These are phyloP conservation scores for Panurus biarmicus DNA, from an alignment of 2,113 vertebrate genomes.

Conservation along the genomic window DNA sequence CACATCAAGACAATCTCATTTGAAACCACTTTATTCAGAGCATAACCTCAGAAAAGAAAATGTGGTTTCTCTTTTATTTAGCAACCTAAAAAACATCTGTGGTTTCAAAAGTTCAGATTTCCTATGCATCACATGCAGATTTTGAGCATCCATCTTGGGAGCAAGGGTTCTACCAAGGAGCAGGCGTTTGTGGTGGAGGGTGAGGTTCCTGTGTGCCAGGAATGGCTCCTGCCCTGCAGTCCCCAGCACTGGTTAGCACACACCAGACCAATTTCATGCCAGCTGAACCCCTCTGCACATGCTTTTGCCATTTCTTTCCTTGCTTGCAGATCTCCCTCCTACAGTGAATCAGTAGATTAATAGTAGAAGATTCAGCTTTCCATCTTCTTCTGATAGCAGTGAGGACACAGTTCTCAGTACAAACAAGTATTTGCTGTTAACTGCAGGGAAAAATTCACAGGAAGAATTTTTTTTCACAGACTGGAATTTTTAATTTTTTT, in stretches of 20 bases:
- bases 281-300: background rate
- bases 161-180: background rate
- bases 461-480: background rate
- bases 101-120: background rate
- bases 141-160: background rate
- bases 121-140: too few species aligned
- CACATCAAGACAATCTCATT: background rate
- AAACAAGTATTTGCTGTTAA: background rate
- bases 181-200: accelerated
- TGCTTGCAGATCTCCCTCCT: background rate
- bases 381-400: background rate
- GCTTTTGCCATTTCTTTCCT: background rate
- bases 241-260: background rate
- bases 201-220: background rate
- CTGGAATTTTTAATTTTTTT: background rate
- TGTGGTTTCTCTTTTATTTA: background rate
- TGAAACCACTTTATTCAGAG: background rate
- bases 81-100: background rate
- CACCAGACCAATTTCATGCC: background rate
- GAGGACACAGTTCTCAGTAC: background rate
- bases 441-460: background rate
- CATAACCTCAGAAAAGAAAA: background rate
- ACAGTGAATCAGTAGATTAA: background rate
- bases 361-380: background rate
- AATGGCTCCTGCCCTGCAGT: background rate